phyloP scores from a whole-genome alignment of 2,888 invertebrate genomes.

The Eristalis tenax region DNA sequence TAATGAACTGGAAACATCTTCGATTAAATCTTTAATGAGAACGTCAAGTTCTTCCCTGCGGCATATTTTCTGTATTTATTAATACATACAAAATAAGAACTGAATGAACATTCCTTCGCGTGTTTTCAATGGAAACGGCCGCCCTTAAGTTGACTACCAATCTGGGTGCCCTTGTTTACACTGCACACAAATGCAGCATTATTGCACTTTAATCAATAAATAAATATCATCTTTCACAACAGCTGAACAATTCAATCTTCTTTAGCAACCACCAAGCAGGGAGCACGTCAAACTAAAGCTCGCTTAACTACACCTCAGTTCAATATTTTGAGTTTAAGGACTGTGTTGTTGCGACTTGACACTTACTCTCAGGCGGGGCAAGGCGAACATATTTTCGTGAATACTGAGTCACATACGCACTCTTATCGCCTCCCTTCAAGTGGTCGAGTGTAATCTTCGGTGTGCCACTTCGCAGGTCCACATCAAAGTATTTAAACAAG shows the following conservation, averaged over 20 bases:
- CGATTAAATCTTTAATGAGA: too few relatives aligned
- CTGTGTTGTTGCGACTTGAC: not conserved
- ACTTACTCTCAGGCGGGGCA: not conserved
- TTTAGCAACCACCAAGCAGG: not conserved
- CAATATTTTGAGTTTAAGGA: not conserved
- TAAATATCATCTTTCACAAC: slow-evolving; percentile 11
- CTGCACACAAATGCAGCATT: slow-evolving; percentile 30
- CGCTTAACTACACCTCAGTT: too few relatives aligned
- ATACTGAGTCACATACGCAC: not conserved
- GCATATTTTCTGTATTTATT: too few relatives aligned
- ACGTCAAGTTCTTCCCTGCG: too few relatives aligned
- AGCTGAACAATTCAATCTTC: not conserved
- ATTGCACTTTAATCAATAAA: slow-evolving; percentile 41
- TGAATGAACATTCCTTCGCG: not conserved
- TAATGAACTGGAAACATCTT: too few relatives aligned
- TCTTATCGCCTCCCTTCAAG: slow-evolving; percentile 37
- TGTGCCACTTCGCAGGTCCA: slow-evolving; percentile 22
- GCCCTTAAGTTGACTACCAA: slow-evolving; percentile 29
- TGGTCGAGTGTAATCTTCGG: slow-evolving; percentile 9
- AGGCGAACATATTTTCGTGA: not conserved
- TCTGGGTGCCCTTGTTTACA: slow-evolving; percentile 9
- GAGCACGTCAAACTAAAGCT: not conserved
- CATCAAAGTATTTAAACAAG: slow-evolving; percentile 36
- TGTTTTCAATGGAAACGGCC: slow-evolving; percentile 29
- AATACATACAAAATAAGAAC: too few relatives aligned